A percentile compares a stretch with the other conserved stretches of the same genome.
Evolutionary conservation across 2,888 invertebrate genomes (phyloP).

Genomic region (Dolichomitus sp.): DNA sequence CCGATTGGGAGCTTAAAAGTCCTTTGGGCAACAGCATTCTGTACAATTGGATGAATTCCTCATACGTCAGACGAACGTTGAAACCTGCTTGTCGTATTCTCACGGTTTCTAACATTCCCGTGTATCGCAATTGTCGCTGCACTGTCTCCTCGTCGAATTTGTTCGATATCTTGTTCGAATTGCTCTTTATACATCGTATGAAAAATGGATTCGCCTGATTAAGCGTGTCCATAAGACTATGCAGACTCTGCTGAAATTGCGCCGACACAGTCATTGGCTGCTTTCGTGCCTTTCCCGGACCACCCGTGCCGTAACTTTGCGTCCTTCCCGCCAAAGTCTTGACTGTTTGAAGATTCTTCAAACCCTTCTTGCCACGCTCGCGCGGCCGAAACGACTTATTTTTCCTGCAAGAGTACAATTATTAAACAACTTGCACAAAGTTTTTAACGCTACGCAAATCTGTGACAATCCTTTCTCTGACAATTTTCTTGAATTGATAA

Average conservation of each 20-base stretch:
- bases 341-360: constrained; percentile 96
- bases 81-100: constrained; percentile 98
- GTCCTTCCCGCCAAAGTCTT: constrained; percentile 95
- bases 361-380: constrained; percentile 94
- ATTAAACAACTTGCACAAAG: constrained; percentile 6
- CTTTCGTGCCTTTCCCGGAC: constrained; percentile 90
- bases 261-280: constrained; percentile 97
- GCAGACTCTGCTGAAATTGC: constrained; percentile 97
- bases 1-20: constrained; percentile 93
- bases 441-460: background rate
- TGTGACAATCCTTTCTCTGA: constrained; percentile 2
- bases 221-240: constrained; percentile 96
- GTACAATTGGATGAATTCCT: constrained; percentile 97
- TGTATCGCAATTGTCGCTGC: constrained; percentile 96
- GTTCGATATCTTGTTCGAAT: constrained; percentile 96
- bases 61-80: constrained; percentile 96
- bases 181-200: constrained; percentile 97
- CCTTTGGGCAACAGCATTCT: constrained; percentile 96
- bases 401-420: constrained; percentile 89
- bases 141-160: constrained; percentile 98
- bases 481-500: background rate
- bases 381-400: constrained; percentile 97
- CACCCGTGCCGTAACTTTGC: constrained; percentile 86
- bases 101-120: constrained; percentile 99
- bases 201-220: constrained; percentile 96